A percentile compares a stretch with the other conserved stretches of the same genome.
These are phyloP conservation scores for Agonopterix heracliana DNA, from an alignment of 2,888 invertebrate genomes.

Conservation along the genomic window DNA sequence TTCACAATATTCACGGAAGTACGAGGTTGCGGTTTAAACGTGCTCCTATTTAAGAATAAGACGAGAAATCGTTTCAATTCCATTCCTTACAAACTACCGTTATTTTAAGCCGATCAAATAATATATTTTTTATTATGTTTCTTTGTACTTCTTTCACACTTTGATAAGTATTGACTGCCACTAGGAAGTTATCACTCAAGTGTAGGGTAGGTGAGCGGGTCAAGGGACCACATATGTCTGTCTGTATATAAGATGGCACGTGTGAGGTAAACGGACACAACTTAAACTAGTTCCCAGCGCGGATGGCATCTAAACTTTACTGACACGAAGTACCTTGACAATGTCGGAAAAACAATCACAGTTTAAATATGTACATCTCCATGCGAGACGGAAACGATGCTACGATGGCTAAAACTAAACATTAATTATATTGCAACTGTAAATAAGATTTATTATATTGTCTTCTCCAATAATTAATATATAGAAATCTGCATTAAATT, in stretches of 20 bases:
- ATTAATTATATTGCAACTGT: constrained; percentile 50
- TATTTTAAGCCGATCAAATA: constrained; percentile 58
- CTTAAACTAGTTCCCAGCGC: constrained; percentile 39
- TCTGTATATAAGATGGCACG: constrained; percentile 52
- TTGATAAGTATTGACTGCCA: constrained; percentile 41
- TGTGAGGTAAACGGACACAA: constrained; percentile 62
- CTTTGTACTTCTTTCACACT: constrained; percentile 62
- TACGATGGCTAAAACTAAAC: constrained; percentile 40
- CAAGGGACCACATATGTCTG: constrained; percentile 17
- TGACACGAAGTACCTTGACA: constrained; percentile 50
- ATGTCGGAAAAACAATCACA: constrained; percentile 57
- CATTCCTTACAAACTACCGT: constrained; percentile 58
- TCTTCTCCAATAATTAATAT: constrained; percentile 57
- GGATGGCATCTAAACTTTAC: constrained; percentile 19
- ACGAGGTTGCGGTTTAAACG: constrained; percentile 35
- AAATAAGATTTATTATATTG: constrained; percentile 71
- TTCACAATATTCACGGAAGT: constrained; percentile 35
- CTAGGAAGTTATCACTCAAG: constrained; percentile 15
- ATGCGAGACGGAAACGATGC: constrained; percentile 21
- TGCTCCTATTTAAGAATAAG: constrained; percentile 22
- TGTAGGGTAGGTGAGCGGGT: constrained; percentile 6
- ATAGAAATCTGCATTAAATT: constrained; percentile 68
- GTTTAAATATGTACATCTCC: constrained; percentile 33
- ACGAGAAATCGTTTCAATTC: constrained; percentile 48
- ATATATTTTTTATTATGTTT: constrained; percentile 45